phyloP scores from a whole-genome alignment of 2,797 vertebrate species.

The Chloroceryle amazona region DNA sequence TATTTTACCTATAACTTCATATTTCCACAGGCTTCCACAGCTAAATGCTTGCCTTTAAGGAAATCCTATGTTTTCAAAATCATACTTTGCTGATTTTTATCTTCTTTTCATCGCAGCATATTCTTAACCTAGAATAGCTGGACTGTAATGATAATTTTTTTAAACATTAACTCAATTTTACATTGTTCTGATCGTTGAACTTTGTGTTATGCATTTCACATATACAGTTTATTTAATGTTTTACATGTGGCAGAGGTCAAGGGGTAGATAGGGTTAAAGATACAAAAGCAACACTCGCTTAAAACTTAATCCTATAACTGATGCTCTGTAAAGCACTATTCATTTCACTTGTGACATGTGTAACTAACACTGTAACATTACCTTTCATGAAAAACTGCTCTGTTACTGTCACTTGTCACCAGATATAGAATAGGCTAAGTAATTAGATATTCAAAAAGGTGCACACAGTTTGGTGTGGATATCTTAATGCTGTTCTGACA shows the following conservation, averaged over 20 bases:
- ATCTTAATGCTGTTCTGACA: background rate
- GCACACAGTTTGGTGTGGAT: background rate
- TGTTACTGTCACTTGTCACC: background rate
- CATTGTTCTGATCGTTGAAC: background rate
- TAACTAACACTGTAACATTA: background rate
- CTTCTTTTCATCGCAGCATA: background rate
- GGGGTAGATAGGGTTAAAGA: background rate
- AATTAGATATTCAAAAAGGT: background rate
- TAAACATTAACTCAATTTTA: slow-evolving; percentile 48
- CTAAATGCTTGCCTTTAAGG: background rate
- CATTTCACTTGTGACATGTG: background rate
- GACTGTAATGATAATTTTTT: background rate
- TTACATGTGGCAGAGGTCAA: background rate
- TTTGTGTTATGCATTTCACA: slow-evolving; percentile 39
- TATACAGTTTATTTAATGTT: slow-evolving; percentile 14
- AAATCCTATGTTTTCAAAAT: background rate
- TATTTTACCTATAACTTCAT: background rate
- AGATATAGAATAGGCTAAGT: background rate
- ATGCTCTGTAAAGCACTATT: background rate
- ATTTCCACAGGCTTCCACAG: background rate
- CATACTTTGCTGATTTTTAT: background rate
- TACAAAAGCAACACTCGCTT: background rate
- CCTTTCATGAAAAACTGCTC: background rate
- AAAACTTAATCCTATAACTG: background rate
- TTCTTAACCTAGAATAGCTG: background rate